These are phyloP conservation scores for Orestias chungarensis DNA, from an alignment of 2,797 vertebrate species.

Conservation along the genomic window DNA sequence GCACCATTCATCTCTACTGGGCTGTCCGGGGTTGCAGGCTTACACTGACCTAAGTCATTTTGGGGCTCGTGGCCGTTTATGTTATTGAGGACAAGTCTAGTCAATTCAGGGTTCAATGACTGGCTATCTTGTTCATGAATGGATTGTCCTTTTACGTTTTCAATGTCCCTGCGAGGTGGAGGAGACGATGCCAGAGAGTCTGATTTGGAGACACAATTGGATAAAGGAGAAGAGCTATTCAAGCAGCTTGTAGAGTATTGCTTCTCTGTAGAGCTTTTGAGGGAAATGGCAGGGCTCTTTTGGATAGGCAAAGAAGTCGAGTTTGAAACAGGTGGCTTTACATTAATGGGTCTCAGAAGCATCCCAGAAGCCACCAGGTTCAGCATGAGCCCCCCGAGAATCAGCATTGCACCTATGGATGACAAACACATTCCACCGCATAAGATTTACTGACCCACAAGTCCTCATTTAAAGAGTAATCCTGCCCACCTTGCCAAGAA, in stretches of 20 bases:
- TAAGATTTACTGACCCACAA: neutral
- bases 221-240: conserved; percentile 71
- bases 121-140: conserved; percentile 48
- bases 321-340: conserved; percentile 52
- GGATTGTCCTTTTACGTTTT: conserved; percentile 49
- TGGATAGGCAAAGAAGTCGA: conserved; percentile 61
- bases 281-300: conserved; percentile 64
- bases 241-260: conserved; percentile 69
- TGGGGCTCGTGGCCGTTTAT: conserved; percentile 58
- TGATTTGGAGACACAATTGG: conserved; percentile 74
- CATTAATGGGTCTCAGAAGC: conserved; percentile 83
- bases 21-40: conserved; percentile 49
- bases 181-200: conserved; percentile 57
- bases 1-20: conserved; percentile 65
- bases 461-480: neutral
- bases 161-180: conserved; percentile 48
- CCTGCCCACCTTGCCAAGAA: conserved; percentile 88
- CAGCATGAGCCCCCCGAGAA: conserved; percentile 89
- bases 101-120: conserved; percentile 65
- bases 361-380: conserved; percentile 92
- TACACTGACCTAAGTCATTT: conserved; percentile 55
- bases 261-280: conserved; percentile 72
- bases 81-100: conserved; percentile 67
- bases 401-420: conserved; percentile 85
- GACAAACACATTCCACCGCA: conserved; percentile 25